Evolutionary conservation across 2,888 invertebrate genomes (phyloP).

Genomic region (Drosophila kuntzei): DNA sequence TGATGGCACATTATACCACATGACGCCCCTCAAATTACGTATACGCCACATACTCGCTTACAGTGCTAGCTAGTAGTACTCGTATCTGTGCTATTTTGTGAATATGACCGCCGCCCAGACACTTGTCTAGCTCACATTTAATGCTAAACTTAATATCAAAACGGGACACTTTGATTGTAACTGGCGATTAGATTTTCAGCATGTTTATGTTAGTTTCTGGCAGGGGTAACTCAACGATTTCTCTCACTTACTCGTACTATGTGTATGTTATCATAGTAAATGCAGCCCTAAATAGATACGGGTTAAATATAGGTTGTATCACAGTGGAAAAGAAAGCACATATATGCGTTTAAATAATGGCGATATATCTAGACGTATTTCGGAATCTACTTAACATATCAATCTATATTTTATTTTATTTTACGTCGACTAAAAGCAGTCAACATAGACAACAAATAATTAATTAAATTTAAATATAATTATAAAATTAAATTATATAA

Average conservation of each 20-base stretch:
- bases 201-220: conserved; percentile 54
- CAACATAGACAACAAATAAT: too few relatives aligned
- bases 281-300: conserved; percentile 36
- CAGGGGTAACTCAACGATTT: conserved; percentile 19
- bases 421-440: too few relatives aligned
- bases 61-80: conserved; percentile 15
- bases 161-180: conserved; percentile 74
- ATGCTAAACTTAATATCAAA: conserved; percentile 70
- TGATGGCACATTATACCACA: conserved; percentile 76
- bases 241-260: conserved; percentile 1
- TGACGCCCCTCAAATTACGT: conserved; percentile 77
- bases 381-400: too few relatives aligned
- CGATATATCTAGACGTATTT: too few relatives aligned
- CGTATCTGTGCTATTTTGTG: conserved; percentile 24
- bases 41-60: conserved; percentile 54
- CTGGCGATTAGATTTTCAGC: conserved; percentile 70
- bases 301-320: neutral
- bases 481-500: too few relatives aligned
- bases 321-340: neutral
- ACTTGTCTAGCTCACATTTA: conserved; percentile 65
- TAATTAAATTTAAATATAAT: too few relatives aligned
- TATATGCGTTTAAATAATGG: neutral
- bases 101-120: conserved; percentile 57
- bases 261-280: conserved; percentile 61
- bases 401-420: too few relatives aligned